Conservation (phyloP, 1,140 invertebrate species). For the Conus ventricosus region DNA sequence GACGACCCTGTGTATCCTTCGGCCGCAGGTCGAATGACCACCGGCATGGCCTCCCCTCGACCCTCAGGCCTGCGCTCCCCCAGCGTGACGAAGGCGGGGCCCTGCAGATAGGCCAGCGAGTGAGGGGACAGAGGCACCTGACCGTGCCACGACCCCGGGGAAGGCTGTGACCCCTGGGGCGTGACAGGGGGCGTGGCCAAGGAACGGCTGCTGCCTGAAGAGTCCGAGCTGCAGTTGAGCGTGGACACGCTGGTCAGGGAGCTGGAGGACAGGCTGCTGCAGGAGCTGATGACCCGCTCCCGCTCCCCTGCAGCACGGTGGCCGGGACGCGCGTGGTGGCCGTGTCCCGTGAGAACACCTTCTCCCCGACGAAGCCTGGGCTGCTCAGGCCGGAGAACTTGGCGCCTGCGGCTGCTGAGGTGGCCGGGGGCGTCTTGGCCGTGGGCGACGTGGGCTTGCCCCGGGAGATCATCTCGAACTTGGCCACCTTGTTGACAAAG, state of each 20-base stretch:
- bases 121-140: not conserved
- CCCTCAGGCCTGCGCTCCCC: slow-evolving; percentile 33
- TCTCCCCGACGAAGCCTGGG: slow-evolving; percentile 65
- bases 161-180: not conserved
- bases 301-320: slow-evolving; percentile 52
- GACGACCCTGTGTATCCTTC: not conserved
- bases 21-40: slow-evolving; percentile 41
- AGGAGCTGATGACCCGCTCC: slow-evolving; percentile 55
- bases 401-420: not conserved
- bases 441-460: slow-evolving; percentile 52
- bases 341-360: slow-evolving; percentile 72
- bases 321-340: slow-evolving; percentile 68
- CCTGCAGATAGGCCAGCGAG: not conserved
- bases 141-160: not conserved
- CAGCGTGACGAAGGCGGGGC: slow-evolving; percentile 22
- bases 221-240: slow-evolving; percentile 57
- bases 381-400: slow-evolving; percentile 10
- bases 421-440: slow-evolving; percentile 39
- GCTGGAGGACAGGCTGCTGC: slow-evolving; percentile 60
- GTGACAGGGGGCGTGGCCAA: slow-evolving; percentile 31
- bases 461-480: slow-evolving; percentile 70
- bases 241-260: slow-evolving; percentile 66
- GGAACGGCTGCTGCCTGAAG: slow-evolving; percentile 39
- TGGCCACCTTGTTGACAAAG: slow-evolving; percentile 70
- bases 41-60: slow-evolving; percentile 45